Percentiles rank a stretch among this genome's conserved stretches.
Conservation (phyloP, 2,888 invertebrate species). For the Drosophila dives region DNA sequence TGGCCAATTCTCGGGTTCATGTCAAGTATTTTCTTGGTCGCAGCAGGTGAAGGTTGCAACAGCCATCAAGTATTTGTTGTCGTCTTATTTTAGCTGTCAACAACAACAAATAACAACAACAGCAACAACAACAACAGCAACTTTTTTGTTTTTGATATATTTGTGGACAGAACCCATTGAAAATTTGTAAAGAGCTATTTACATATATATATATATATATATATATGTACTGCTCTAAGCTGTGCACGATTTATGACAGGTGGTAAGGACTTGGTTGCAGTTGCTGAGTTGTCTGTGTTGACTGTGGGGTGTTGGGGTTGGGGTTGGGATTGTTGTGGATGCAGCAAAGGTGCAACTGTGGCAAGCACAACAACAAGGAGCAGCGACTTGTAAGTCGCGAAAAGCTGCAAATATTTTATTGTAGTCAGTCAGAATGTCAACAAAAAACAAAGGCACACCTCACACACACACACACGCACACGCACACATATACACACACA, state of each 20-base stretch:
- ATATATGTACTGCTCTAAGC: background rate
- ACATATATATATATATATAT: background rate
- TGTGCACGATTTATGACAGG: background rate
- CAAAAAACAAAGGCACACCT: constrained; percentile 21
- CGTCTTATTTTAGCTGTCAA: constrained; percentile 8
- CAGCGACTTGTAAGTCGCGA: constrained; percentile 11
- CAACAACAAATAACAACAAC: constrained; percentile 28
- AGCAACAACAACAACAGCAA: constrained; percentile 17
- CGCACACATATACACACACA: background rate
- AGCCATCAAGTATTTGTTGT: constrained; percentile 55
- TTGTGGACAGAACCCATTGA: background rate
- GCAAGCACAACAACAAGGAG: constrained; percentile 2
- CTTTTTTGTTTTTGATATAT: constrained; percentile 4
- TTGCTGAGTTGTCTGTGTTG: constrained; percentile 38
- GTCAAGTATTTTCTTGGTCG: constrained; percentile 18
- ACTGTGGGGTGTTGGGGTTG: background rate
- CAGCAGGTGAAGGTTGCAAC: constrained; percentile 58
- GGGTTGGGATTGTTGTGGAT: background rate
- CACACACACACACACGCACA: background rate
- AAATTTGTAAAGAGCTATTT: background rate
- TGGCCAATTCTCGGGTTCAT: constrained; percentile 10
- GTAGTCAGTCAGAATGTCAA: constrained; percentile 45
- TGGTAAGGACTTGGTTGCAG: constrained; percentile 19
- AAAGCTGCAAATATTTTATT: constrained; percentile 51
- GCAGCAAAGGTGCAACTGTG: constrained; percentile 28